Conservation (phyloP, 2,113 vertebrate species). For the Paedocypris sp. region DNA sequence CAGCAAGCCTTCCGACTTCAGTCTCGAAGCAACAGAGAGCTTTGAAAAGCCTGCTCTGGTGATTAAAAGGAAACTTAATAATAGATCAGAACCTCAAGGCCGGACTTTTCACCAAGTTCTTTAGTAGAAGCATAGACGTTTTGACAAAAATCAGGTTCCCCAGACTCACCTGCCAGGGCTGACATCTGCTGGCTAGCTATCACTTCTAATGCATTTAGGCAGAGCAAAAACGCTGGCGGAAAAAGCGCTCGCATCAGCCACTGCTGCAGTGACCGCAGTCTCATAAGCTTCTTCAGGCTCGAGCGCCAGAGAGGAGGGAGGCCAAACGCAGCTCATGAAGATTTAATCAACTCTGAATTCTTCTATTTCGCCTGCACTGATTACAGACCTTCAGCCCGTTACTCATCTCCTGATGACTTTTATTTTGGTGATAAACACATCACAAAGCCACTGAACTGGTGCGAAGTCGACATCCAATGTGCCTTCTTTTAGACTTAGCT, state of each 20-base stretch:
- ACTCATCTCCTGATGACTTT: not conserved
- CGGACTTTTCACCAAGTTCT: constrained; percentile 2
- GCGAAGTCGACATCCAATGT: too few relatives aligned
- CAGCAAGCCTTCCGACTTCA: not conserved
- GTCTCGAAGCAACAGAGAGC: not conserved
- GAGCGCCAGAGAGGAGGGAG: constrained; percentile 24
- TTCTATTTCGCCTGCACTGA: constrained; percentile 12
- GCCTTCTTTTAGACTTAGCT: too few relatives aligned
- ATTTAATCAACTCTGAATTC: constrained; percentile 33
- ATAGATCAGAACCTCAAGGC: constrained; percentile 17
- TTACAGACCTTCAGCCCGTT: constrained; percentile 9
- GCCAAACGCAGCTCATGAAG: constrained; percentile 23
- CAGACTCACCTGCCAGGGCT: constrained; percentile 25
- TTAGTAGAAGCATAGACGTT: constrained; percentile 7
- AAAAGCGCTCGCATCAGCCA: constrained; percentile 13
- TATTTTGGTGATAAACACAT: constrained; percentile 1
- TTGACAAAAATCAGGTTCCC: constrained; percentile 20
- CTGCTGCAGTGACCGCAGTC: constrained; percentile 6
- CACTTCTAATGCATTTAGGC: constrained; percentile 31
- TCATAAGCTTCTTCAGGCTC: constrained; percentile 31
- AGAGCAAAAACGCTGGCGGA: constrained; percentile 10
- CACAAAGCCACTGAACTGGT: too few relatives aligned
- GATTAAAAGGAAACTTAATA: constrained; percentile 14
- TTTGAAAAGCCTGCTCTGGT: not conserved
- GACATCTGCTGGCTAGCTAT: constrained; percentile 29